Evolutionary conservation across 2,888 invertebrate species (phyloP).

Genomic region (Vannuccia rotundouncinata): DNA sequence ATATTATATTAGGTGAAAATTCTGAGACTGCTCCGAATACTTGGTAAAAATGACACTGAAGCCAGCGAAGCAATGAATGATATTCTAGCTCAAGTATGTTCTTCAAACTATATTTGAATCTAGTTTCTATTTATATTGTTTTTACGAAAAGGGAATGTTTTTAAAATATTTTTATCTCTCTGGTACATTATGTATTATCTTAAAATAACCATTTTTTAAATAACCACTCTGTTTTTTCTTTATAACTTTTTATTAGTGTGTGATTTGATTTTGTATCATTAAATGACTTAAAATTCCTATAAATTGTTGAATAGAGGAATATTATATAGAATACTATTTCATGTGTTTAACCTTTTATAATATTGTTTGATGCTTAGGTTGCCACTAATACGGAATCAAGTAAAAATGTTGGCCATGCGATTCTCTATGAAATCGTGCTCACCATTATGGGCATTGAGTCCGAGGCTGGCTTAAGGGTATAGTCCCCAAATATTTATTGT

Average conservation of each 20-base stretch:
- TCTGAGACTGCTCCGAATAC: slow-evolving; percentile 79
- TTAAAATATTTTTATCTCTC: not conserved
- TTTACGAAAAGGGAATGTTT: not conserved
- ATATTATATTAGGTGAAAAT: slow-evolving; percentile 72
- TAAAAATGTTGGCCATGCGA: slow-evolving; percentile 99
- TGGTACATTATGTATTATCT: no score
- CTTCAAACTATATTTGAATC: not conserved
- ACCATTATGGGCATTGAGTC: slow-evolving; percentile 99
- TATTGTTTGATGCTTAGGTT: slow-evolving; percentile 58
- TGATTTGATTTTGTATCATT: no score
- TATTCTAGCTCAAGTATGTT: slow-evolving; percentile 79
- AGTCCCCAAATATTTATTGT: slow-evolving; percentile 41
- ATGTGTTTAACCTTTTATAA: no score
- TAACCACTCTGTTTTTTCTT: no score
- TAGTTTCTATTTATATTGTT: not conserved
- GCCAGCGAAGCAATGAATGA: slow-evolving; percentile 99
- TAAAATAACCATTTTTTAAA: no score
- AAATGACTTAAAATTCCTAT: no score
- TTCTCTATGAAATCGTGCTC: slow-evolving; percentile 97
- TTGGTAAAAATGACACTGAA: slow-evolving; percentile 90
- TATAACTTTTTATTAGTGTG: no score
- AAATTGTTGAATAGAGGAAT: no score
- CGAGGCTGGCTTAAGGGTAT: slow-evolving; percentile 79
- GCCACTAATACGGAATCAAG: slow-evolving; percentile 99
- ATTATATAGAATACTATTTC: no score